Conservation (phyloP, 2,888 invertebrate species). For the Polymixis lichenea region DNA sequence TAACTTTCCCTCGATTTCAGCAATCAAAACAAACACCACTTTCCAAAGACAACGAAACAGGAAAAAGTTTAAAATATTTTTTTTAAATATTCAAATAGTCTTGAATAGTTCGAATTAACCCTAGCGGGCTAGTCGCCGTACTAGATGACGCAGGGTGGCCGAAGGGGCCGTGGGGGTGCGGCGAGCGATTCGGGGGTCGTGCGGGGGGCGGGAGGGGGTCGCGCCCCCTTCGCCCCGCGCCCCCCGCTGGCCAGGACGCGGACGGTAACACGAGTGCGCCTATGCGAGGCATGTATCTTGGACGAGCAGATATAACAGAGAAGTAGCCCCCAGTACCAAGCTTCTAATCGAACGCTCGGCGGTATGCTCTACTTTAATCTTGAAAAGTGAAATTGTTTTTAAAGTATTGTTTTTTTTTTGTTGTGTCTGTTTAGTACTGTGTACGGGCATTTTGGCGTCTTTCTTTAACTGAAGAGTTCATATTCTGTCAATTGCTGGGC, state of each 20-base stretch:
- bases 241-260: conserved; percentile 84
- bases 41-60: conserved; percentile 14
- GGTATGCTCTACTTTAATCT: conserved; percentile 78
- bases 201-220: conserved; percentile 61
- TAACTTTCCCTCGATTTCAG: neutral
- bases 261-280: conserved; percentile 90
- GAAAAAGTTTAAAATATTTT: conserved; percentile 68
- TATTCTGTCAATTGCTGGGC: too few species aligned
- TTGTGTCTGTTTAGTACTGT: neutral
- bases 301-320: conserved; percentile 91
- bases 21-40: conserved; percentile 14
- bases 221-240: conserved; percentile 66
- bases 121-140: conserved; percentile 87
- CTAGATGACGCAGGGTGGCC: conserved; percentile 87
- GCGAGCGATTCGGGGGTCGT: conserved; percentile 68
- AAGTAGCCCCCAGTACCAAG: conserved; percentile 90
- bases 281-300: conserved; percentile 91
- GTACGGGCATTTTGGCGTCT: neutral
- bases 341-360: conserved; percentile 75
- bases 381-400: conserved; percentile 41
- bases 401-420: conserved; percentile 11
- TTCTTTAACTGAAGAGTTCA: too few species aligned
- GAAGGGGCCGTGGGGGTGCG: conserved; percentile 71
- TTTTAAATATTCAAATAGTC: conserved; percentile 87
- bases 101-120: conserved; percentile 88